Evolutionary conservation across 2,888 invertebrate species (phyloP).

Genomic region (Mythimna impura): DNA sequence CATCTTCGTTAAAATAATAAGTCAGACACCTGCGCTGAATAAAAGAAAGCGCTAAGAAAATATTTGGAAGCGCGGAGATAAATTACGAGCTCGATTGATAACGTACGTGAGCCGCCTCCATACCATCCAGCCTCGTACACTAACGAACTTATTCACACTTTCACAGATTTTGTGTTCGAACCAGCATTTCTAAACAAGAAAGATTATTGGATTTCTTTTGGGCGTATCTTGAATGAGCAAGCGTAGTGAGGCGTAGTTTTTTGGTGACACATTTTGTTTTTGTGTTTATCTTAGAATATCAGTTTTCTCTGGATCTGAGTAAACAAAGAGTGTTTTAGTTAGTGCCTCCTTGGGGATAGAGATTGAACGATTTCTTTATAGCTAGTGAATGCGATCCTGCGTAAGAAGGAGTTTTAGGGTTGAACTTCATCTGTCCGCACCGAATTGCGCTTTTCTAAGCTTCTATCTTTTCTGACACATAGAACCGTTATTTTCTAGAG

Average conservation of each 20-base stretch:
- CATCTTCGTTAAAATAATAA: conserved; percentile 38
- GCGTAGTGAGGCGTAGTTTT: not conserved
- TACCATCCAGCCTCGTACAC: conserved; percentile 55
- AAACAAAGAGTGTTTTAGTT: too few relatives aligned
- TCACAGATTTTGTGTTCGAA: conserved; percentile 31
- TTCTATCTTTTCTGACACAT: too few relatives aligned
- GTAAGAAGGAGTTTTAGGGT: too few relatives aligned
- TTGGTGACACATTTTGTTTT: not conserved
- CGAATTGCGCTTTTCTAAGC: too few relatives aligned
- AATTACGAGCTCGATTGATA: conserved; percentile 68
- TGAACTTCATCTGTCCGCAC: too few relatives aligned
- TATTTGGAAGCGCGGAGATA: conserved; percentile 61
- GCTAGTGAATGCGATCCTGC: too few relatives aligned
- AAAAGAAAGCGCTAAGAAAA: conserved; percentile 56
- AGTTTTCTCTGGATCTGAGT: too few relatives aligned
- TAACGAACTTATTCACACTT: conserved; percentile 67
- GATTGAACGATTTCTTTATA: too few relatives aligned
- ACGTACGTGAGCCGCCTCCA: conserved; percentile 68
- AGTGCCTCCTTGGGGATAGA: too few relatives aligned
- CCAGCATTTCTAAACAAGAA: conserved; percentile 33
- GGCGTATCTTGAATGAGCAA: not conserved
- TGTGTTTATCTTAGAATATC: not conserved
- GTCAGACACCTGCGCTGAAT: conserved; percentile 41
- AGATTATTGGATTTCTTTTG: conserved; percentile 31
- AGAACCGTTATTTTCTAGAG: too few relatives aligned